phyloP scores from a whole-genome alignment of 2,797 vertebrate species.

The Schizopygopsis pylzovi region DNA sequence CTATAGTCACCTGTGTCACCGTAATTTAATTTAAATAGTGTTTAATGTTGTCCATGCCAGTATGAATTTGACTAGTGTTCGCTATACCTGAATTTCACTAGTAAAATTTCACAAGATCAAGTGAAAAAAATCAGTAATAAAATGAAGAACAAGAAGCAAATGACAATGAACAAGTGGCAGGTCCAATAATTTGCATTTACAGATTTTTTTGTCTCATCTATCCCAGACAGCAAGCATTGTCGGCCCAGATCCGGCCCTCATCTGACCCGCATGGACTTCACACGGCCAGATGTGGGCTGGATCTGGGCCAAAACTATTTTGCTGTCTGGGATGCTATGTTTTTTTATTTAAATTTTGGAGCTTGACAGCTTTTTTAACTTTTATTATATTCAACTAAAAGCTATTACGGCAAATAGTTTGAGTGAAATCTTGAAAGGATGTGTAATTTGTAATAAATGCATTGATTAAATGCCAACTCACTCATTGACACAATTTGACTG shows the following conservation, averaged over 20 bases:
- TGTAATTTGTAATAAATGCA: neutral
- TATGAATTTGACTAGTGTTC: neutral
- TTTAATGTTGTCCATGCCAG: neutral
- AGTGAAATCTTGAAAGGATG: neutral
- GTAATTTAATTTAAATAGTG: neutral
- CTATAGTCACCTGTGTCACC: neutral
- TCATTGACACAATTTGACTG: constrained; percentile 5
- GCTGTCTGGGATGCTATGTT: neutral
- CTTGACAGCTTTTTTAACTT: neutral
- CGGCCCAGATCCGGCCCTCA: no score
- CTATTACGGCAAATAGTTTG: neutral
- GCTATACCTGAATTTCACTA: no score
- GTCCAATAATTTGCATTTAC: neutral
- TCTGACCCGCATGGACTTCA: no score
- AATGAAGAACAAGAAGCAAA: no score
- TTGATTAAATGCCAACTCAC: neutral
- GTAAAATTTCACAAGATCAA: neutral
- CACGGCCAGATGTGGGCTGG: no score
- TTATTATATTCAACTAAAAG: neutral
- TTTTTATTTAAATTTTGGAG: neutral
- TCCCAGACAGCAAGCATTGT: no score
- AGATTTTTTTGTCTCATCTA: neutral
- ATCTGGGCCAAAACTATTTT: no score
- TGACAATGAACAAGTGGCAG: neutral
- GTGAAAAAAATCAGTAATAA: neutral